Base-by-base conservation (phyloP, 2,113 vertebrate genomes). In the Nymphicus hollandicus region DNA sequence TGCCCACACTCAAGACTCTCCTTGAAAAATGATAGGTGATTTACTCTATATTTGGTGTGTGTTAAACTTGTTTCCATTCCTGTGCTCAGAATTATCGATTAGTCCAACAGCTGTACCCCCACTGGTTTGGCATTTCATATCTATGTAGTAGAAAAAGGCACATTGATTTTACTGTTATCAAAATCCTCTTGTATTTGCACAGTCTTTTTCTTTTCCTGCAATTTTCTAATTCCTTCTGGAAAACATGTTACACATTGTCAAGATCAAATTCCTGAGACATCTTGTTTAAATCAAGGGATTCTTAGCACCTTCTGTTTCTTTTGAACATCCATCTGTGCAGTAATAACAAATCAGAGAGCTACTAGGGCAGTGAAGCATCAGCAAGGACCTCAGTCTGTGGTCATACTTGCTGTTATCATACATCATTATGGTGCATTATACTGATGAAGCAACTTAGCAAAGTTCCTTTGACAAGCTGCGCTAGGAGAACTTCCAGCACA, bases 271-370 rank as follows among this genome's bases (percentile, higher is more conserved):
- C 91, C 85, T 90, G 85, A 95, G 95, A 95, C 94, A 85, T 96
- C 96, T 97, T 97, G 89, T 96, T 96, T 97, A 96, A 95, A 96
- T 96, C 95, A 96, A 94, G 71, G 71, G 91, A 89, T 91, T 83
- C 81, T 96, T 89, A 66, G 90, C 94, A 95, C 91, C 95, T 97
- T 97, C 96, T 97, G 93, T 88, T 96, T 96, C 93, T 72, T 93
- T 89, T 73, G 78, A 94, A 80, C 25, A 92, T 33, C 94, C 94
- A 91, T 95, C 95, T 96, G 96, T 91, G 50, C 83, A 73, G 64
- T 56, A 93, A 87, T 49, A 93, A 87, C 80, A 90, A 73, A 85
- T 50, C 44, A 79, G 31, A 81, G 65, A 63, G 72, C 80, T 91
- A 28, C 58, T 41, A 14, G 43, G 35, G 82, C 16, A 20, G 24